Conservation (phyloP, 2,888 invertebrate species). For the Neria commutata region DNA sequence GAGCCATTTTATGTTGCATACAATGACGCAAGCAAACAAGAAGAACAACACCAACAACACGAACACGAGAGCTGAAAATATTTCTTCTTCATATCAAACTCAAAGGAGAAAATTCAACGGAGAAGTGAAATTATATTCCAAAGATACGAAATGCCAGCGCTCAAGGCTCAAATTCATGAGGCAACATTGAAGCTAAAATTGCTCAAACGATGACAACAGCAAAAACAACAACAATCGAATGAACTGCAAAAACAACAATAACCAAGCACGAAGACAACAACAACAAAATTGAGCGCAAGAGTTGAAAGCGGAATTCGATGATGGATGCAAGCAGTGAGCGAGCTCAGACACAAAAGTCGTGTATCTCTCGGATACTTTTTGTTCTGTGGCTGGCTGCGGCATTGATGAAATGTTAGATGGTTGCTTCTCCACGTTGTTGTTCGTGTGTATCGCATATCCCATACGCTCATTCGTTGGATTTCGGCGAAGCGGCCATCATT, state of each 20-base stretch:
- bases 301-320: conserved; percentile 26
- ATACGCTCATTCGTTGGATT: conserved; percentile 17
- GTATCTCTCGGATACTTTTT: conserved; percentile 1
- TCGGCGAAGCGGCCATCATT: conserved; percentile 43
- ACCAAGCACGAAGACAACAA: conserved; percentile 11
- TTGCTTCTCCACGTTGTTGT: conserved; percentile 1
- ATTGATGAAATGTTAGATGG: conserved; percentile 33
- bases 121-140: too few relatives aligned
- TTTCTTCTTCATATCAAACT: neutral
- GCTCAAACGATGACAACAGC: conserved; percentile 2
- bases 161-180: too few relatives aligned
- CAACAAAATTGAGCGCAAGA: conserved; percentile 4
- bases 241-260: conserved; percentile 1
- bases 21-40: neutral
- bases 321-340: conserved; percentile 14
- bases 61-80: too few relatives aligned
- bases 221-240: conserved; percentile 2
- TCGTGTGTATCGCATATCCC: conserved; percentile 12
- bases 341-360: conserved; percentile 19
- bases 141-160: too few relatives aligned
- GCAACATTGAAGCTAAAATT: too few relatives aligned
- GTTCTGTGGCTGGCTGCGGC: neutral
- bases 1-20: conserved; percentile 1
- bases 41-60: neutral
- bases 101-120: too few relatives aligned